Percentiles rank a stretch among this genome's conserved stretches.
Evolutionary conservation across 2,888 invertebrate genomes (phyloP).

Genomic region (Aporophyla nigra): DNA sequence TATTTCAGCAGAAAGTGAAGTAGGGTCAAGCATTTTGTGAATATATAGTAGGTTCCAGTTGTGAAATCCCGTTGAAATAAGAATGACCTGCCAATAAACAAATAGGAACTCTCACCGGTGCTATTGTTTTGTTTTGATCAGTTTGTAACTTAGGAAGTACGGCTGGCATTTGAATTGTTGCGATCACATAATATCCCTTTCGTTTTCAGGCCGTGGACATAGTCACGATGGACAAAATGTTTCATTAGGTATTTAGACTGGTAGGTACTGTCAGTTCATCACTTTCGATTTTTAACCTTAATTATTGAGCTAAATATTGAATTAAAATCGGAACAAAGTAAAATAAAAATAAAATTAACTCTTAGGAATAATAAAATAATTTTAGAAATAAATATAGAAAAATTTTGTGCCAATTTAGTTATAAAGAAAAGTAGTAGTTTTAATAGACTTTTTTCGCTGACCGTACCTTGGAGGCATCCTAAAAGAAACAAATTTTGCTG

Average conservation of each 20-base stretch:
- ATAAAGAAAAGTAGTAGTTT: too few relatives aligned
- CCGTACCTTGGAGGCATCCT: neutral
- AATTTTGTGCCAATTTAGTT: neutral
- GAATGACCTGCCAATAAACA: constrained; percentile 18
- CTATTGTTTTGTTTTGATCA: constrained; percentile 63
- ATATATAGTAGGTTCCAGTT: neutral
- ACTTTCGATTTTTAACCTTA: neutral
- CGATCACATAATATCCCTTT: constrained; percentile 55
- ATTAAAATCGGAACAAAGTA: neutral
- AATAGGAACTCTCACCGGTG: constrained; percentile 54
- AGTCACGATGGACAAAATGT: neutral
- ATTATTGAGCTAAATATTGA: neutral
- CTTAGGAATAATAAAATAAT: neutral
- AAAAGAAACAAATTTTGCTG: neutral
- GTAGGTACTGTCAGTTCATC: neutral
- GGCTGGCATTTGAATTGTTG: constrained; percentile 38
- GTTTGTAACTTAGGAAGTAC: constrained; percentile 48
- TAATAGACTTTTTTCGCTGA: neutral
- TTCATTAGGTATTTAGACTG: neutral
- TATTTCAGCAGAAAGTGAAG: constrained; percentile 9
- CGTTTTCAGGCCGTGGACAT: constrained; percentile 24
- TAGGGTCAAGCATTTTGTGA: neutral
- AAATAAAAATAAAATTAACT: neutral
- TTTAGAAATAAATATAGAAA: neutral
- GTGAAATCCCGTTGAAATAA: constrained; percentile 17